A percentile compares a stretch with the other conserved stretches of the same genome.
phyloP scores from a whole-genome alignment of 35 echinoderm and acorn worm genomes.

The Chiridota heheva region DNA sequence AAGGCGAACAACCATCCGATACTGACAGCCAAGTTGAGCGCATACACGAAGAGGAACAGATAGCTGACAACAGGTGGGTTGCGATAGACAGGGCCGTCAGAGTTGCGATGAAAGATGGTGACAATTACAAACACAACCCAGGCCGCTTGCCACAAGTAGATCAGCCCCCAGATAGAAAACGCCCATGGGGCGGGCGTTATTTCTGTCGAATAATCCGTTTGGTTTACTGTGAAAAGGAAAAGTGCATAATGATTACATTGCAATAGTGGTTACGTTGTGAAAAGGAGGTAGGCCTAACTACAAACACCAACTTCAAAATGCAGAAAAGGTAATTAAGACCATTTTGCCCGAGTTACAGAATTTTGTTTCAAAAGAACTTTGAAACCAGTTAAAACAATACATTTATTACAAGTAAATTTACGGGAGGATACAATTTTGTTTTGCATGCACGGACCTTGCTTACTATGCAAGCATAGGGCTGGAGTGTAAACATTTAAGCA shows the following conservation, averaged over 20 bases:
- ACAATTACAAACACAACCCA: constrained; percentile 69
- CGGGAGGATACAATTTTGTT: no score
- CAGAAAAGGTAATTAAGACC: no score
- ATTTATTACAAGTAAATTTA: no score
- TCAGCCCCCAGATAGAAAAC: constrained; percentile 75
- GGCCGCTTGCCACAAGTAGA: constrained; percentile 65
- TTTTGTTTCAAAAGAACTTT: no score
- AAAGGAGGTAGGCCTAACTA: no score
- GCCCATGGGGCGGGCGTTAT: constrained; percentile 75
- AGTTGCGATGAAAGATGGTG: constrained; percentile 53
- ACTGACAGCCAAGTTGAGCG: constrained; percentile 50
- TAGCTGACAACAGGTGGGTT: constrained; percentile 65
- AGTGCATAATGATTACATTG: background rate
- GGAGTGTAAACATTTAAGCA: no score
- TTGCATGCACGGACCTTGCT: no score
- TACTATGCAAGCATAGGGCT: no score
- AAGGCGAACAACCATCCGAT: constrained; percentile 52
- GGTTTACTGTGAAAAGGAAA: constrained; percentile 8
- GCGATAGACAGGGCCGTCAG: constrained; percentile 58
- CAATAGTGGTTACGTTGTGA: no score
- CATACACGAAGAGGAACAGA: constrained; percentile 50
- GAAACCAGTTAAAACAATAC: no score
- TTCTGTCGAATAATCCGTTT: constrained; percentile 17
- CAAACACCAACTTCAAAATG: no score
- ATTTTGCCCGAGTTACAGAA: no score